phyloP scores from a whole-genome alignment of 2,888 invertebrate species.

The Lepidochitona cinerea region DNA sequence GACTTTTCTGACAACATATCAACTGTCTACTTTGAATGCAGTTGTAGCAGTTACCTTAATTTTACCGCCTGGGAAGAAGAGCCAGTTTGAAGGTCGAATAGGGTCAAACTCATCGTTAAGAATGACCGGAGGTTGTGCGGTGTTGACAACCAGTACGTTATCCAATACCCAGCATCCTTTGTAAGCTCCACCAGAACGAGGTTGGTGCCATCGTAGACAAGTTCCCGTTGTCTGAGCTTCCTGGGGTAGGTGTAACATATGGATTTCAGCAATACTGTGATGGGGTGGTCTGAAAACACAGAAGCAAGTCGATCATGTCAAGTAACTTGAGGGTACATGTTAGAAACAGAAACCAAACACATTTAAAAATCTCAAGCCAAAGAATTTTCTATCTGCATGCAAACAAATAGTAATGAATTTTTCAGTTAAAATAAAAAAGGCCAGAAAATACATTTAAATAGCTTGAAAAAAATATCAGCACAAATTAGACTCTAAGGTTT shows the following conservation, averaged over 20 bases:
- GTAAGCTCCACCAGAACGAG: constrained; percentile 18
- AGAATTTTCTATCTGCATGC: too few species aligned
- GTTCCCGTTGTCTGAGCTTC: constrained; percentile 51
- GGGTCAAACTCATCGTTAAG: constrained; percentile 70
- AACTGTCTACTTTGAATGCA: too few species aligned
- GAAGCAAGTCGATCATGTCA: too few species aligned
- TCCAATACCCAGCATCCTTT: constrained; percentile 70
- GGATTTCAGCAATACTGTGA: constrained; percentile 36
- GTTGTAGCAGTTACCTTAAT: constrained; percentile 70
- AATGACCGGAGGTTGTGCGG: constrained; percentile 52
- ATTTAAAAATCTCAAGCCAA: too few species aligned
- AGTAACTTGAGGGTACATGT: not conserved
- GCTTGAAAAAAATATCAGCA: too few species aligned
- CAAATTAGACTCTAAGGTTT: too few species aligned
- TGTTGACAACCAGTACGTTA: constrained; percentile 68
- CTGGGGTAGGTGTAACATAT: constrained; percentile 64
- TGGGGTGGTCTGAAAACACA: constrained; percentile 38
- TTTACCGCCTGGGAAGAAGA: constrained; percentile 70
- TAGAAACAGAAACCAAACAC: not conserved
- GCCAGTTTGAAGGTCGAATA: constrained; percentile 68
- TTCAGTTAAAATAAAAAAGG: too few species aligned
- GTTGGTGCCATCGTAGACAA: constrained; percentile 64
- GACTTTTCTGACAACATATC: too few species aligned
- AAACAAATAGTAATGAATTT: too few species aligned
- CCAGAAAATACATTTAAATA: too few species aligned